Conservation (phyloP, 2,113 vertebrate species). For the Delphinapterus leucas region DNA sequence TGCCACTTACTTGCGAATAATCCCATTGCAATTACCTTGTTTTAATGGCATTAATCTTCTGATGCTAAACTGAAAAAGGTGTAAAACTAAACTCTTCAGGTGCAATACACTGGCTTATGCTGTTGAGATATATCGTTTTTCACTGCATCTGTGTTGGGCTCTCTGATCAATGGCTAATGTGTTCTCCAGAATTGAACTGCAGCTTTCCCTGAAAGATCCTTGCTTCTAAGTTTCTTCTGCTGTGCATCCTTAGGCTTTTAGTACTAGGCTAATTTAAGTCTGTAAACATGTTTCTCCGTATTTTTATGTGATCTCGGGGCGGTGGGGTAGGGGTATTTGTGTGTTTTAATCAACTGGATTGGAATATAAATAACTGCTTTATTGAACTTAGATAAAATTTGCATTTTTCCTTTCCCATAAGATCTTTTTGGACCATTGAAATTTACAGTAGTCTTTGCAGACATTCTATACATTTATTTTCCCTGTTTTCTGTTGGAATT, state of each 20-base stretch:
- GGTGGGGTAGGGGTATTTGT: not conserved
- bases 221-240: not conserved
- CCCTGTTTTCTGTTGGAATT: conserved; percentile 12
- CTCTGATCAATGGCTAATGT: not conserved
- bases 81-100: not conserved
- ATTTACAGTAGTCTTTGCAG: not conserved
- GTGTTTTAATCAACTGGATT: not conserved
- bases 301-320: not conserved
- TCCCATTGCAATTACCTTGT: not conserved
- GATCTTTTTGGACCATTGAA: not conserved
- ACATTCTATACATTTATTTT: not conserved
- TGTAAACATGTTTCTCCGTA: not conserved
- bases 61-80: not conserved
- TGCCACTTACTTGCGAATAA: not conserved
- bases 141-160: not conserved
- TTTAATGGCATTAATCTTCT: not conserved
- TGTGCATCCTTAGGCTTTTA: not conserved
- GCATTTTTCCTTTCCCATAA: not conserved
- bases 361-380: not conserved
- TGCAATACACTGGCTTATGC: not conserved
- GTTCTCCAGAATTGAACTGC: not conserved
- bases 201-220: not conserved
- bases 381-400: conserved; percentile 25
- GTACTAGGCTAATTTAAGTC: not conserved
- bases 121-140: not conserved